Percentiles rank a stretch among this genome's conserved stretches.
Evolutionary conservation across 2,113 vertebrate species (phyloP).

Genomic region (Desmodus rotundus): DNA sequence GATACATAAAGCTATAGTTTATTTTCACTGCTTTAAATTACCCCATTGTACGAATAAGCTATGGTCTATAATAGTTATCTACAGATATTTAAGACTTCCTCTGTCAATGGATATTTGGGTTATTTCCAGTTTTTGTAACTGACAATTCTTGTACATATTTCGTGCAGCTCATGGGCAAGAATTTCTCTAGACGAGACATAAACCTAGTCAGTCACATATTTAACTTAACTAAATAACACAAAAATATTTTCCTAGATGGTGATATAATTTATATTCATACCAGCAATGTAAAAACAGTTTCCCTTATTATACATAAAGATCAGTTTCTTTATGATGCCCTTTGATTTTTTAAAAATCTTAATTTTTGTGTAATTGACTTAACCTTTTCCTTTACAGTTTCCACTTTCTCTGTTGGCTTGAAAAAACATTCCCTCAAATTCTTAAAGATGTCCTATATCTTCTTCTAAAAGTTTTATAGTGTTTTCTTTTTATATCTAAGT

Average conservation of each 20-base stretch:
- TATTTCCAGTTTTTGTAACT: neutral
- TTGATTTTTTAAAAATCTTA: neutral
- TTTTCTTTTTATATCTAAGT: neutral
- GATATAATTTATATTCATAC: neutral
- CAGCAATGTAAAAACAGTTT: neutral
- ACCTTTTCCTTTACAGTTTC: neutral
- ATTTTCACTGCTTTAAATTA: neutral
- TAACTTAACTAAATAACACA: neutral
- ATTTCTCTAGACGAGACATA: neutral
- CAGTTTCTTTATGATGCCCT: neutral
- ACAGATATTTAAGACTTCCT: neutral
- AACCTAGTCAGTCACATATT: neutral
- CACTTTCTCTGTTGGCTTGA: neutral
- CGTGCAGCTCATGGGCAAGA: neutral
- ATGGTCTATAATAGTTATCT: neutral
- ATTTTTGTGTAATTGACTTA: neutral
- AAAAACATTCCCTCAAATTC: neutral
- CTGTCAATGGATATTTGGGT: neutral
- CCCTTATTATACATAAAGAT: neutral
- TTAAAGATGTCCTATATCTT: neutral
- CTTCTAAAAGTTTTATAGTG: neutral
- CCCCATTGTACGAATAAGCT: neutral
- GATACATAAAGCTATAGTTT: neutral
- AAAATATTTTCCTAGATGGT: neutral
- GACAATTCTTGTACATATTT: neutral